Percentiles rank a stretch among this genome's conserved stretches.
phyloP scores from a whole-genome alignment of 64 coral and sea anemone species.

The Dendrophyllia cribrosa region DNA sequence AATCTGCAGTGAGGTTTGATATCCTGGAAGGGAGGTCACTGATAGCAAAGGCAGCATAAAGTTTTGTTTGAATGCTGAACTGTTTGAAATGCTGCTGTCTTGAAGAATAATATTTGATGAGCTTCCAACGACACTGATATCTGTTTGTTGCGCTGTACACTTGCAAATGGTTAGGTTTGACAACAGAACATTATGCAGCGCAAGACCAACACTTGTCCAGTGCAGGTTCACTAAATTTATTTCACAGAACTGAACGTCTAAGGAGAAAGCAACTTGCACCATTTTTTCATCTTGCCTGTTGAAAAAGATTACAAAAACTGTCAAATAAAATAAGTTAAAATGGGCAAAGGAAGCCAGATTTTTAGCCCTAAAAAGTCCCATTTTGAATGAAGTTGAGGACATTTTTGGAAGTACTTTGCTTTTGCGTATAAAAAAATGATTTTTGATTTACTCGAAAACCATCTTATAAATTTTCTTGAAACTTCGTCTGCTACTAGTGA shows the following conservation, averaged over 20 bases:
- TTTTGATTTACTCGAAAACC: too few species aligned
- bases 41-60: slow-evolving; percentile 3
- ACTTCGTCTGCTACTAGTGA: too few species aligned
- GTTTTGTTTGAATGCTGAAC: slow-evolving; percentile 4
- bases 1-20: background rate
- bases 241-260: slow-evolving; percentile 21
- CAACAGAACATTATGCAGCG: background rate
- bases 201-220: background rate
- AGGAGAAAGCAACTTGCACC: slow-evolving; percentile 6
- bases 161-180: slow-evolving; percentile 4
- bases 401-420: too few species aligned
- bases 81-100: background rate
- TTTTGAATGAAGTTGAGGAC: too few species aligned
- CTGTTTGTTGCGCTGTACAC: background rate
- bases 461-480: too few species aligned
- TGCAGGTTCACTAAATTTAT: background rate
- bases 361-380: too few species aligned
- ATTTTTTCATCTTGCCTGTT: background rate
- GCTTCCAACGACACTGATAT: background rate
- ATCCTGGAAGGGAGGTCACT: background rate
- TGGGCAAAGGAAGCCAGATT: too few species aligned
- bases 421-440: too few species aligned
- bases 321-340: background rate
- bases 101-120: slow-evolving; percentile 32
- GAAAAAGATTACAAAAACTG: background rate